Percentiles rank a stretch among this genome's conserved stretches.
Evolutionary conservation across 2,113 vertebrate species (phyloP).

Genomic region (Porphyrio hochstetteri): DNA sequence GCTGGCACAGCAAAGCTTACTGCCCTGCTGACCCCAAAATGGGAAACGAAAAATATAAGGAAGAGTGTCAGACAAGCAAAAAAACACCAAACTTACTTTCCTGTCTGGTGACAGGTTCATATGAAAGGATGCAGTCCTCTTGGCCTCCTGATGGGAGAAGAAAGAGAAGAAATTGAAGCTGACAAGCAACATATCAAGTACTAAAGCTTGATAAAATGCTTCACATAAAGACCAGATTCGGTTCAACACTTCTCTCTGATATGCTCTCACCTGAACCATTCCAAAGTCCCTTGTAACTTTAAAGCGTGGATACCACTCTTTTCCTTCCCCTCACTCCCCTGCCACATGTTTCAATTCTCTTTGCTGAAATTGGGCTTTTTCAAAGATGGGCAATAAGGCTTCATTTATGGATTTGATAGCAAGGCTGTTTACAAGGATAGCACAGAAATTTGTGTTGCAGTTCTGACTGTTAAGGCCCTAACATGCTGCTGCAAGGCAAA

Average conservation of each 20-base stretch:
- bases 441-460: not conserved
- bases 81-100: conserved; percentile 85
- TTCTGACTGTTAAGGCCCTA: not conserved
- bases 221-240: conserved; percentile 6
- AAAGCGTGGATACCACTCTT: not conserved
- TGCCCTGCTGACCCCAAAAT: not conserved
- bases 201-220: not conserved
- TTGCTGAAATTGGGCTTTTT: not conserved
- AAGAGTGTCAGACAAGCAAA: not conserved
- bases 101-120: conserved; percentile 93
- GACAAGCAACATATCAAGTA: not conserved
- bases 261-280: conserved; percentile 48
- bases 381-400: not conserved
- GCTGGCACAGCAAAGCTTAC: not conserved
- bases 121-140: conserved; percentile 94
- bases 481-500: not conserved
- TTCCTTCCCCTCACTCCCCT: not conserved
- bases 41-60: not conserved
- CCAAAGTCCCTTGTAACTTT: conserved; percentile 5
- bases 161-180: conserved; percentile 61
- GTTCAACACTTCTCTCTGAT: not conserved
- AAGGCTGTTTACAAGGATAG: not conserved
- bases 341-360: not conserved
- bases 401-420: not conserved
- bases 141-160: conserved; percentile 86